Evolutionary conservation across 2,797 vertebrate genomes (phyloP).

Genomic region (Bucorvus abyssinicus): DNA sequence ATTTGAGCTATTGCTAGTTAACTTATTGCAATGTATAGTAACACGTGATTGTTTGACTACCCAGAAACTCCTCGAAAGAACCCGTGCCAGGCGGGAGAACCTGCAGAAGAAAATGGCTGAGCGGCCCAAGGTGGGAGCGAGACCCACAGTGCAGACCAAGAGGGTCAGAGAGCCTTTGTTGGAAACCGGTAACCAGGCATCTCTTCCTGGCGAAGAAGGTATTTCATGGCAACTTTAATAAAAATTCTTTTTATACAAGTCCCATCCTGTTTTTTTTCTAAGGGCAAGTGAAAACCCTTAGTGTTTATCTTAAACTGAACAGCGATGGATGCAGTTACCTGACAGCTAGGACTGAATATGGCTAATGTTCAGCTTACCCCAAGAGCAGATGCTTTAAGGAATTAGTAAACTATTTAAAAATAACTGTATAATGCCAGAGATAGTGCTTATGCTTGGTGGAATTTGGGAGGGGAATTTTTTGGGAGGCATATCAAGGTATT

Average conservation of each 20-base stretch:
- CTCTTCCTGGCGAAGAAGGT: constrained; percentile 80
- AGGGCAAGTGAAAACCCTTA: background rate
- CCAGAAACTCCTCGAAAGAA: constrained; percentile 95
- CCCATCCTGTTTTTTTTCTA: background rate
- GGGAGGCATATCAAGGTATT: background rate
- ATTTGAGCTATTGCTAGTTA: background rate
- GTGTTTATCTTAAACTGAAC: background rate
- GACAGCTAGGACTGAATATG: background rate
- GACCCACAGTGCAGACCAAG: constrained; percentile 76
- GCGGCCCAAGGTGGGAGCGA: constrained; percentile 77
- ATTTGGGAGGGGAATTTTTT: background rate
- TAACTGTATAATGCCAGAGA: background rate
- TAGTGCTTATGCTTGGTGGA: background rate
- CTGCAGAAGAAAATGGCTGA: constrained; percentile 95
- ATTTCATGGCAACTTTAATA: background rate
- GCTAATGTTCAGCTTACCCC: background rate
- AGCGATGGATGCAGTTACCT: background rate
- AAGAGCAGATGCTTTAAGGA: background rate
- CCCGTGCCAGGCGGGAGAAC: constrained; percentile 93
- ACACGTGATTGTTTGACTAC: background rate
- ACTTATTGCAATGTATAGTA: background rate
- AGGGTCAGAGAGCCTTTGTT: constrained; percentile 85
- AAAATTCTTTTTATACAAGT: background rate
- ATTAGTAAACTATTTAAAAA: background rate
- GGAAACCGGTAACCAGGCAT: constrained; percentile 82